Conservation (phyloP, 37 sponge, comb jelly and placozoan species). For the Tethya wilhelma region DNA sequence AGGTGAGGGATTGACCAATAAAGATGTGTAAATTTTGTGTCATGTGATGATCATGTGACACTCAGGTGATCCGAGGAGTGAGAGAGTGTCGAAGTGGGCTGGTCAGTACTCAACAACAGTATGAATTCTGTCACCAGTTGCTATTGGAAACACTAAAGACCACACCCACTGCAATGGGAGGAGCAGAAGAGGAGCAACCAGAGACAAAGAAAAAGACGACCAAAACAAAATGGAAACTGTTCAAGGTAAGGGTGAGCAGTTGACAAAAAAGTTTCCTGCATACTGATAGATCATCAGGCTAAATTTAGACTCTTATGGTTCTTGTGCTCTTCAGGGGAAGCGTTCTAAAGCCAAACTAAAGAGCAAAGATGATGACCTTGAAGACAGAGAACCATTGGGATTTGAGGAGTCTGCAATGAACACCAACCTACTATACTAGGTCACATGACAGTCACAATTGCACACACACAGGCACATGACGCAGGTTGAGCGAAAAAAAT, state of each 20-base stretch:
- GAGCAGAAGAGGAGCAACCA: background rate
- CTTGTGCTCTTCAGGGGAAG: no score
- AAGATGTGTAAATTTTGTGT: background rate
- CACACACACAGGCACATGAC: no score
- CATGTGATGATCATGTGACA: background rate
- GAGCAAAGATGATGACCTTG: no score
- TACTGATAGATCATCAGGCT: no score
- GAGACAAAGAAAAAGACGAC: background rate
- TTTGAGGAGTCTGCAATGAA: no score
- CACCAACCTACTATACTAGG: no score
- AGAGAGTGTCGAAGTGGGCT: conserved; percentile 26
- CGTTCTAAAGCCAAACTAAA: no score
- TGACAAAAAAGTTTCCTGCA: no score
- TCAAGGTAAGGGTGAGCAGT: background rate
- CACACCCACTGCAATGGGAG: background rate
- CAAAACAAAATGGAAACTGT: conserved; percentile 8
- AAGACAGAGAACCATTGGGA: no score
- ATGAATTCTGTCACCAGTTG: conserved; percentile 50
- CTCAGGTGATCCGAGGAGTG: conserved; percentile 59
- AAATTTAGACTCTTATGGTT: no score
- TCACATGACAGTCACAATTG: no score
- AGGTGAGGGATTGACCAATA: conserved; percentile 15
- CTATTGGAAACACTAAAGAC: conserved; percentile 50
- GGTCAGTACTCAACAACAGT: conserved; percentile 48
- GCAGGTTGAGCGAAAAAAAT: no score